Base-by-base conservation (phyloP, 2,888 invertebrate species). In the Beris chalybata region DNA sequence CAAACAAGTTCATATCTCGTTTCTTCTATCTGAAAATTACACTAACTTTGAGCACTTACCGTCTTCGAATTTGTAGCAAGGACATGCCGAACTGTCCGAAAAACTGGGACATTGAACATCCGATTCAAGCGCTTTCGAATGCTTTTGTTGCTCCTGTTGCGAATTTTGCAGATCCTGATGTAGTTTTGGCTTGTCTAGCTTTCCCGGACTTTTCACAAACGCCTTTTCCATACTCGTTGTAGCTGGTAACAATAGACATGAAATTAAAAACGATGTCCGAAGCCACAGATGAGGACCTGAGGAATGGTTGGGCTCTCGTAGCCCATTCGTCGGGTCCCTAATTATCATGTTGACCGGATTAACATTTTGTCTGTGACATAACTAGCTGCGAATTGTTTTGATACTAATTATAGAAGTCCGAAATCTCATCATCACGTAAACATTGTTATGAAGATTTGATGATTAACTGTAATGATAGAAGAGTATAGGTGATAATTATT, bases 1-100 rank as follows among this genome's bases (percentile, higher is more conserved):
- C 22, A 22, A 22, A 22, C 22, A 22, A 22, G 3, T 22, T 22
- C 22, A 22, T 22, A 22, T 22, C 22, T 22, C 22, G 22, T 22
- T 3, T 22, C 22, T 2, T 22, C 22, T 3, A 2, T 22, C 22
- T 22, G 22, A 22, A 22, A 22, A 22, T 22, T 22, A 22, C 22
- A 22, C 3, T 2, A 22, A 3, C 22, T 22, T 2, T 2, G 22
- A 22, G 68, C 66, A 76, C 84, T 77, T 80, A 86, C 87, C 94
- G 83, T 93, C 93, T 82, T 93, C 93, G 81, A 94, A 92, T 80
- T 92, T 92, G 84, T 93, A 94, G 82, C 95, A 95, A 5, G 93
- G 92, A 80, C 95, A 95, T 72, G 89, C 89, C 50, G 90, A 90
- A 79, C 89, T 90, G 74, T 88, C 87, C 75, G 89, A 86, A 75